A percentile compares a stretch with the other conserved stretches of the same genome.
These are phyloP conservation scores for Oscheius sp. DNA, from an alignment of 1,140 invertebrate genomes.

Conservation along the genomic window DNA sequence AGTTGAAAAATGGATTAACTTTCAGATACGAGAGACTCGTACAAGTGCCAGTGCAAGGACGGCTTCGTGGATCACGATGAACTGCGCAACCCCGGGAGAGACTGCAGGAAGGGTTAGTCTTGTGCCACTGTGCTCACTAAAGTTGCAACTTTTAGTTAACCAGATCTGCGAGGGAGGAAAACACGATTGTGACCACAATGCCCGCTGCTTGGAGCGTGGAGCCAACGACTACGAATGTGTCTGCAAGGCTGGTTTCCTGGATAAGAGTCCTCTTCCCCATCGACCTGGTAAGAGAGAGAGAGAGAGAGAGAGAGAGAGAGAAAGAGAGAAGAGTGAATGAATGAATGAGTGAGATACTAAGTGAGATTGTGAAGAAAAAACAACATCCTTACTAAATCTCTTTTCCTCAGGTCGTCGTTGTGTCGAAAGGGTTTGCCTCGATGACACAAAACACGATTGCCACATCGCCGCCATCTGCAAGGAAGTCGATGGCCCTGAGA, in stretches of 20 bases:
- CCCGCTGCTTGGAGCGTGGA: conserved; percentile 49
- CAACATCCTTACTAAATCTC: not conserved
- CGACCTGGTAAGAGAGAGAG: conserved; percentile 3
- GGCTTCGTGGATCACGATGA: conserved; percentile 58
- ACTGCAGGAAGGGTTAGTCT: conserved; percentile 48
- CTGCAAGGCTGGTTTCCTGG: conserved; percentile 38
- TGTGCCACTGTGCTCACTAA: too few relatives aligned
- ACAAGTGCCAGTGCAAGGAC: conserved; percentile 56
- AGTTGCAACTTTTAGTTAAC: conserved; percentile 39
- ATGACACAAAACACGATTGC: conserved; percentile 42
- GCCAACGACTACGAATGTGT: conserved; percentile 46
- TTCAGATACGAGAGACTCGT: conserved; percentile 46
- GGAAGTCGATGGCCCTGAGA: conserved; percentile 41
- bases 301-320: not conserved
- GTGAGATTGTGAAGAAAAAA: not conserved
- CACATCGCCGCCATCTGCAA: conserved; percentile 42
- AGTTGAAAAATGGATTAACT: not conserved
- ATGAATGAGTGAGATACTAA: not conserved
- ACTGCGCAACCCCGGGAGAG: conserved; percentile 55
- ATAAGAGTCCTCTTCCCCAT: not conserved
- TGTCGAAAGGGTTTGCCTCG: conserved; percentile 36
- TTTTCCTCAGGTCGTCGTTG: conserved; percentile 31
- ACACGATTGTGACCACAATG: conserved; percentile 57
- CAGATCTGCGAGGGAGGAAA: conserved; percentile 48
- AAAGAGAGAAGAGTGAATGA: not conserved